Evolutionary conservation across 1,140 invertebrate species (phyloP).

Genomic region (Drosophila arizonae): DNA sequence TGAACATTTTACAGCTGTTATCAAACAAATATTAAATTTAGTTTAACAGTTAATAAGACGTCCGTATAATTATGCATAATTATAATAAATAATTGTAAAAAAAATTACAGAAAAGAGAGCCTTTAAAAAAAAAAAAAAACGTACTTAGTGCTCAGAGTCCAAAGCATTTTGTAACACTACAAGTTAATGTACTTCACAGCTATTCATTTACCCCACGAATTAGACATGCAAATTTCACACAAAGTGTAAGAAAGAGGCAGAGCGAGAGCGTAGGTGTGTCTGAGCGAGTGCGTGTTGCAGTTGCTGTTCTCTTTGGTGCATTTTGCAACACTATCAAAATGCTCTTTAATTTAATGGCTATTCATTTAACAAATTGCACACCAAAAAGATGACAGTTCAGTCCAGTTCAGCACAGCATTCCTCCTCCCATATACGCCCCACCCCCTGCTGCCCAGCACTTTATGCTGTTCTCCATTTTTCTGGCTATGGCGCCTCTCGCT

Average conservation of each 20-base stretch:
- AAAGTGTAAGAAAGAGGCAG: background rate
- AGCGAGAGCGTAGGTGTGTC: background rate
- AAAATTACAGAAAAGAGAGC: no score
- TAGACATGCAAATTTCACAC: background rate
- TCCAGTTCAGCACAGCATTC: background rate
- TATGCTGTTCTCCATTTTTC: slow-evolving; percentile 25
- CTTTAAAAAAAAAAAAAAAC: no score
- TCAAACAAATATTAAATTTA: no score
- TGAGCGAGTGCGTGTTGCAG: background rate
- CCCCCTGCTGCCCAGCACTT: no score
- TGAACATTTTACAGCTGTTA: no score
- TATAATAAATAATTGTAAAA: no score
- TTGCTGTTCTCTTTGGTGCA: background rate
- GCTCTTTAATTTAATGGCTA: slow-evolving; percentile 30
- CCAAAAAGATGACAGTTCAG: slow-evolving; percentile 32
- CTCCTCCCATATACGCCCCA: background rate
- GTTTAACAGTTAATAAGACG: no score
- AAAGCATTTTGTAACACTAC: background rate
- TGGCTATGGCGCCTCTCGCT: slow-evolving; percentile 45
- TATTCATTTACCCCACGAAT: background rate
- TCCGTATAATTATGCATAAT: no score
- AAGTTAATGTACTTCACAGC: background rate
- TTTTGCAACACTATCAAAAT: slow-evolving; percentile 6
- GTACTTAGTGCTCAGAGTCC: background rate
- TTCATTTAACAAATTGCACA: slow-evolving; percentile 42